Evolutionary conservation across 1,140 invertebrate genomes (phyloP).

Genomic region (Aphelinus certus): DNA sequence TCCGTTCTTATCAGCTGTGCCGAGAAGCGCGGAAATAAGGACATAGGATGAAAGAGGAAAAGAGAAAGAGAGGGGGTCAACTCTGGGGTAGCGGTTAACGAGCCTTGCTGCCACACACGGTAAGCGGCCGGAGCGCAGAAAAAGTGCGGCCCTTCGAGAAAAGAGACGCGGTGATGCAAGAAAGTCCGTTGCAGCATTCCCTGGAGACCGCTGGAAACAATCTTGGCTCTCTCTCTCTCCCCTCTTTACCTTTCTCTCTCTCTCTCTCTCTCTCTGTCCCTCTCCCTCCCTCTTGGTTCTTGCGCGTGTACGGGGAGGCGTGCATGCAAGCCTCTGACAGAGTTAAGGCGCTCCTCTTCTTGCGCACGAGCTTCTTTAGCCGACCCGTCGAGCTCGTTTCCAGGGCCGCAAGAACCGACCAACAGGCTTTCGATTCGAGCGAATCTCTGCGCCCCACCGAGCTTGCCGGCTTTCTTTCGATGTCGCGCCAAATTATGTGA

Average conservation of each 20-base stretch:
- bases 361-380: not conserved
- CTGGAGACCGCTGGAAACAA: constrained; percentile 44
- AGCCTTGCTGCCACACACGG: constrained; percentile 34
- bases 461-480: too few relatives aligned
- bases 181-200: constrained; percentile 36
- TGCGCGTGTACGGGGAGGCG: not conserved
- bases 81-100: constrained; percentile 49
- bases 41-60: not conserved
- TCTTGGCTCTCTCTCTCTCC: constrained; percentile 44
- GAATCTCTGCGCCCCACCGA: not conserved
- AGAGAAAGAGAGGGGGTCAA: constrained; percentile 37
- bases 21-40: constrained; percentile 16
- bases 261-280: too few relatives aligned
- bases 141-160: constrained; percentile 28
- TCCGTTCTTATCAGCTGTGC: not conserved
- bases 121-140: constrained; percentile 26
- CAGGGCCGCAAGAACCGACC: not conserved
- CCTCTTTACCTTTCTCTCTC: not conserved
- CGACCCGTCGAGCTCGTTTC: not conserved
- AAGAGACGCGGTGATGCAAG: constrained; percentile 23
- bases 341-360: constrained; percentile 1
- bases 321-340: not conserved
- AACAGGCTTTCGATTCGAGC: not conserved
- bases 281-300: not conserved
- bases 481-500: too few relatives aligned